Evolutionary conservation across 2,888 invertebrate genomes (phyloP).

Genomic region (Apodemia hepburni): DNA sequence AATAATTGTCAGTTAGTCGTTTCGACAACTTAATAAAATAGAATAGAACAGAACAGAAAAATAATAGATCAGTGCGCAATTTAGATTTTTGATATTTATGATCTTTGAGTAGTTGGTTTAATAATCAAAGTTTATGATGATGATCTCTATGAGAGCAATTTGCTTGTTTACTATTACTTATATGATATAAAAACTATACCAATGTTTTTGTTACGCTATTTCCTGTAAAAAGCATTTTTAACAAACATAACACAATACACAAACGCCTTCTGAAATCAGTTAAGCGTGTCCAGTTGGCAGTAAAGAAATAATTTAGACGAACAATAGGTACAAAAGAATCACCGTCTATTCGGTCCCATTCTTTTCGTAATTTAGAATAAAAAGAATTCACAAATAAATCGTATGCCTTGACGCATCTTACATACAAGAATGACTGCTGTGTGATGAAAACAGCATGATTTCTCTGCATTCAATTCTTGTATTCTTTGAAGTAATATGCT

Average conservation of each 20-base stretch:
- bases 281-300: slow-evolving; percentile 25
- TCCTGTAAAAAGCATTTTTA: neutral
- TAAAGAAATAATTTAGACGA: slow-evolving; percentile 26
- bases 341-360: neutral
- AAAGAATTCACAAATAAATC: neutral
- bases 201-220: neutral
- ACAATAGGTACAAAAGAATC: slow-evolving; percentile 21
- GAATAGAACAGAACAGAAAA: too few relatives aligned
- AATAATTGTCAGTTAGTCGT: too few relatives aligned
- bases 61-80: too few relatives aligned
- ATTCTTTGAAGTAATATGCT: neutral
- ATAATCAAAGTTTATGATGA: too few relatives aligned
- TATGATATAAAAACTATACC: too few relatives aligned
- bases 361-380: neutral
- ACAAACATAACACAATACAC: neutral
- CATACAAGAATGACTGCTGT: neutral
- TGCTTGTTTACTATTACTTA: too few relatives aligned
- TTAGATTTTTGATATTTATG: too few relatives aligned
- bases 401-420: neutral
- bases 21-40: too few relatives aligned
- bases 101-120: too few relatives aligned
- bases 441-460: neutral
- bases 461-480: neutral
- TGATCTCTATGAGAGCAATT: too few relatives aligned
- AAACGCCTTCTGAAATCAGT: slow-evolving; percentile 1